phyloP scores from a whole-genome alignment of 2,797 vertebrate genomes.

The Urocyon cinereoargenteus region DNA sequence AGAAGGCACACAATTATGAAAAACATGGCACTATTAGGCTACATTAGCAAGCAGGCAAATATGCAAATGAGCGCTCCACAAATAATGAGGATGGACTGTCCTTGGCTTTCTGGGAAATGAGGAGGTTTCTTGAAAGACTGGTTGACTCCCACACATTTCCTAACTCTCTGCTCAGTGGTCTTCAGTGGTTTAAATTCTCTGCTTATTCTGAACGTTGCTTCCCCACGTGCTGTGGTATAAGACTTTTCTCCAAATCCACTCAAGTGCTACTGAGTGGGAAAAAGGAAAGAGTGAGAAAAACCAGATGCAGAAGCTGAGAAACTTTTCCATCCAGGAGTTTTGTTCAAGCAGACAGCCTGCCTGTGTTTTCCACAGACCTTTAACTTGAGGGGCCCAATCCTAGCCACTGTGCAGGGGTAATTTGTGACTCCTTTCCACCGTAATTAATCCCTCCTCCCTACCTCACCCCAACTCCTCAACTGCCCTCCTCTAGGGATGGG shows the following conservation, averaged over 20 bases:
- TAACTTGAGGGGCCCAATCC: not conserved
- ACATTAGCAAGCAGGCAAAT: not conserved
- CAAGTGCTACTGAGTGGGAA: constrained; percentile 24
- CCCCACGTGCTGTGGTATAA: not conserved
- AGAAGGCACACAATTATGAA: not conserved
- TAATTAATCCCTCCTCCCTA: constrained; percentile 23
- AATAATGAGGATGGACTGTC: not conserved
- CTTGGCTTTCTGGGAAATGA: not conserved
- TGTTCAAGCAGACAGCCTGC: constrained; percentile 37
- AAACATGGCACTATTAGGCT: not conserved
- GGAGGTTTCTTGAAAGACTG: not conserved
- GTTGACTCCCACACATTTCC: not conserved
- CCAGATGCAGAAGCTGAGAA: constrained; percentile 35
- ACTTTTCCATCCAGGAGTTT: constrained; percentile 51
- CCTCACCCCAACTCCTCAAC: not conserved
- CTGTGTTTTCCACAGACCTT: constrained; percentile 58
- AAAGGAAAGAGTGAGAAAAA: constrained; percentile 67
- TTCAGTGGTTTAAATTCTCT: not conserved
- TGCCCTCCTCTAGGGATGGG: not conserved
- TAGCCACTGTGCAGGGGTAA: constrained; percentile 52
- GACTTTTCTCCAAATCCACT: constrained; percentile 39
- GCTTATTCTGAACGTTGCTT: constrained; percentile 14
- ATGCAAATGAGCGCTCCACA: not conserved
- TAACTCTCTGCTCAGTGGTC: not conserved
- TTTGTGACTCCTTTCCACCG: constrained; percentile 20